These are phyloP conservation scores for Lagria hirta DNA, from an alignment of 2,888 invertebrate species.

Conservation along the genomic window DNA sequence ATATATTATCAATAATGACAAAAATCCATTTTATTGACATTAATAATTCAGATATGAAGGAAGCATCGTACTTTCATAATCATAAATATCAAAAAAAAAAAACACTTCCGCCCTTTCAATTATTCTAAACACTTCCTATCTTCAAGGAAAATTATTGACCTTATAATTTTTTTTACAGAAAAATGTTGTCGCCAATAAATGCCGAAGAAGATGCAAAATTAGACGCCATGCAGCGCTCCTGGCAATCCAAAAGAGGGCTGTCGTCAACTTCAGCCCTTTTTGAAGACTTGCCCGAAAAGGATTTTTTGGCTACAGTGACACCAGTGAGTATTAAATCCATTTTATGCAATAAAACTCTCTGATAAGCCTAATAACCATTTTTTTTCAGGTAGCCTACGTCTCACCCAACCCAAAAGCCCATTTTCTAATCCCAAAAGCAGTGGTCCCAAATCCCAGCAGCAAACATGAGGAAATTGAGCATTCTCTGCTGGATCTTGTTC, in stretches of 20 bases:
- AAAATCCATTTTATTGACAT: no score
- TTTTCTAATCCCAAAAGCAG: no score
- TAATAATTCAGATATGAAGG: no score
- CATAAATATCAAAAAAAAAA: no score
- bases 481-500: no score
- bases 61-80: no score
- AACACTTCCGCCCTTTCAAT: no score
- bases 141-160: background rate
- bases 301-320: slow-evolving; percentile 43
- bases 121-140: no score
- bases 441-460: background rate
- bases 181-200: slow-evolving; percentile 40
- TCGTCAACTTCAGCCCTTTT: slow-evolving; percentile 40
- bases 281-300: slow-evolving; percentile 43
- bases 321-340: no score
- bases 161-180: slow-evolving; percentile 19
- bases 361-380: no score
- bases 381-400: slow-evolving; percentile 6
- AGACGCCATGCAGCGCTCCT: slow-evolving; percentile 49
- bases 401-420: background rate
- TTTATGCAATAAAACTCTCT: no score
- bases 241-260: slow-evolving; percentile 43
- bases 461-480: slow-evolving; percentile 7
- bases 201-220: slow-evolving; percentile 50
- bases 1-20: no score